phyloP scores from a whole-genome alignment of 2,113 vertebrate species.

The Epinephelus moara region DNA sequence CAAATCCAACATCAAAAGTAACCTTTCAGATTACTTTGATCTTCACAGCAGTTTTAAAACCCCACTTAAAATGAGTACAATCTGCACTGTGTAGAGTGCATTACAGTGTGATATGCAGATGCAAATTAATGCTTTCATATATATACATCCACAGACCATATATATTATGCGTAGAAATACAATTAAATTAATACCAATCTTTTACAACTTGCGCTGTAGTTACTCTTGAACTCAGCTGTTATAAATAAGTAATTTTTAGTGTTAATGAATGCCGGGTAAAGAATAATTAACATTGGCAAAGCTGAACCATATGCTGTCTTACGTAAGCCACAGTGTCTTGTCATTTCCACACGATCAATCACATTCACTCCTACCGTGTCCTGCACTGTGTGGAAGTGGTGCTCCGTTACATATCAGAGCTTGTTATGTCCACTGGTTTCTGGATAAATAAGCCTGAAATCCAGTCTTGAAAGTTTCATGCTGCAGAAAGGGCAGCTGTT shows the following conservation, averaged over 20 bases:
- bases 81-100: neutral
- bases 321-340: conserved; percentile 26
- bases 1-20: neutral
- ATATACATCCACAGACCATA: conserved; percentile 46
- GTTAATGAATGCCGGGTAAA: conserved; percentile 47
- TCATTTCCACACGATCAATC: conserved; percentile 20
- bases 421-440: conserved; percentile 35
- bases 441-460: conserved; percentile 64
- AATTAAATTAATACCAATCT: conserved; percentile 52
- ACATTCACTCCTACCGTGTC: conserved; percentile 30
- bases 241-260: conserved; percentile 64
- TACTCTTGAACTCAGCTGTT: conserved; percentile 32
- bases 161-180: conserved; percentile 58
- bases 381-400: conserved; percentile 34
- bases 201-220: conserved; percentile 32
- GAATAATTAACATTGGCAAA: conserved; percentile 41
- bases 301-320: conserved; percentile 24
- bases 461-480: conserved; percentile 58
- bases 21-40: neutral
- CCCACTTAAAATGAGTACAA: conserved; percentile 8
- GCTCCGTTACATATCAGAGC: conserved; percentile 26
- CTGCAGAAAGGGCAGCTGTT: conserved; percentile 67
- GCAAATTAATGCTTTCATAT: conserved; percentile 39
- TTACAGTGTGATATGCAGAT: conserved; percentile 16
- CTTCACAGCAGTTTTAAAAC: conserved; percentile 13